Percentiles rank a stretch among this genome's conserved stretches.
These are phyloP conservation scores for Phortica okadai DNA, from an alignment of 2,888 invertebrate genomes.

Conservation along the genomic window DNA sequence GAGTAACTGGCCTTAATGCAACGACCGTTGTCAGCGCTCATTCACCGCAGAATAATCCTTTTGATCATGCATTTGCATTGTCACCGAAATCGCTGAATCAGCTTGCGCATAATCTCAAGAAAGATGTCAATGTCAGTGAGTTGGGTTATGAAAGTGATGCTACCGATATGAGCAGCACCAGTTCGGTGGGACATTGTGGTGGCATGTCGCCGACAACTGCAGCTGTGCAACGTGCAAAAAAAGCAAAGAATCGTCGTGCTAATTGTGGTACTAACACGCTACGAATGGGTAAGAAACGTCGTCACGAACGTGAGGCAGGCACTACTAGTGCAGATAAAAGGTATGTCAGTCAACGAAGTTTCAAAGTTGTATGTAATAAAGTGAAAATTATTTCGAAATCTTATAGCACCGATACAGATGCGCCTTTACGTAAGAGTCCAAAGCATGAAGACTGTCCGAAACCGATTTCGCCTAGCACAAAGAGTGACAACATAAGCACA, in stretches of 20 bases:
- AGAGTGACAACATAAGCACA: slow-evolving; percentile 58
- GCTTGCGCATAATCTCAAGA: slow-evolving; percentile 58
- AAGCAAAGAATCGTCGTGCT: slow-evolving; percentile 51
- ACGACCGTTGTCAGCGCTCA: slow-evolving; percentile 25
- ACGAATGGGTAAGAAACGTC: slow-evolving; percentile 64
- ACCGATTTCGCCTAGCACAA: neutral
- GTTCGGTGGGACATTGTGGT: slow-evolving; percentile 67
- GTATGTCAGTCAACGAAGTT: slow-evolving; percentile 35
- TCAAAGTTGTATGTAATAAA: neutral
- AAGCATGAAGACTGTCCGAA: slow-evolving; percentile 55
- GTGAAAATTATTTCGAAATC: neutral
- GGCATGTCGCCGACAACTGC: slow-evolving; percentile 65
- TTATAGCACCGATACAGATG: slow-evolving; percentile 50
- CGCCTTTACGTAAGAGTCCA: slow-evolving; percentile 64
- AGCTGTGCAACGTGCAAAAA: slow-evolving; percentile 51
- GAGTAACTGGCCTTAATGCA: slow-evolving; percentile 33
- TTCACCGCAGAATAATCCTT: slow-evolving; percentile 33
- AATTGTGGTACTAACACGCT: slow-evolving; percentile 43
- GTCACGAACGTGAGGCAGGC: slow-evolving; percentile 55
- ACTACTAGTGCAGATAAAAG: slow-evolving; percentile 42
- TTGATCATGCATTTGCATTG: slow-evolving; percentile 48
- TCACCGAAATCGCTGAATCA: slow-evolving; percentile 65
- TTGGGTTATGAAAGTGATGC: slow-evolving; percentile 73
- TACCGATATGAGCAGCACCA: slow-evolving; percentile 75
- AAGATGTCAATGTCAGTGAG: slow-evolving; percentile 52